Percentiles rank a stretch among this genome's conserved stretches.
Conservation (phyloP, 2,797 vertebrate genomes). For the Mormyrus hasselquistii region DNA sequence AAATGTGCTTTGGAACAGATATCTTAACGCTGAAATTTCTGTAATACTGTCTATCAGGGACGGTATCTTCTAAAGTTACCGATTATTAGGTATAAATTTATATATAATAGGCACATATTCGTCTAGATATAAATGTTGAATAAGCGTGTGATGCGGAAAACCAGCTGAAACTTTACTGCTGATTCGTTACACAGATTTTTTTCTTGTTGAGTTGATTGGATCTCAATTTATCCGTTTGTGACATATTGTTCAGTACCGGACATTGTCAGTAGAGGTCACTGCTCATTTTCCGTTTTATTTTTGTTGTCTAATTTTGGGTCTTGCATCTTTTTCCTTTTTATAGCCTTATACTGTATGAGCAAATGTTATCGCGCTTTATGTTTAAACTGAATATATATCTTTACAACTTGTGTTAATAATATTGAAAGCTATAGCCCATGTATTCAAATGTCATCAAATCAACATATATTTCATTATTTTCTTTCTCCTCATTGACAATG, state of each 20-base stretch:
- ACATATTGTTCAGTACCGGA: neutral
- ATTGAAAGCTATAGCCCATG: neutral
- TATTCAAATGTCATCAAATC: neutral
- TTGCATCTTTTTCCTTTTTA: neutral
- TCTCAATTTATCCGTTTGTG: neutral
- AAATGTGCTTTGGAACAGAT: neutral
- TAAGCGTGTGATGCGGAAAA: neutral
- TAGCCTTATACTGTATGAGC: neutral
- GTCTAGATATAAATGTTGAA: neutral
- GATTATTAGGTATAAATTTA: neutral
- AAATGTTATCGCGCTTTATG: neutral
- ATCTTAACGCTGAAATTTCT: neutral
- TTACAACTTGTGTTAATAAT: neutral
- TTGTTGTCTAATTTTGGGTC: neutral
- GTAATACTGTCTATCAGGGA: neutral
- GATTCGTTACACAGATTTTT: neutral
- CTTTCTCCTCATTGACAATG: neutral
- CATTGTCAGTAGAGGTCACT: neutral
- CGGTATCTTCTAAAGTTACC: neutral
- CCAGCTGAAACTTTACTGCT: neutral
- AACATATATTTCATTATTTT: neutral
- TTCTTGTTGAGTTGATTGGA: neutral
- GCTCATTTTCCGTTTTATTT: neutral
- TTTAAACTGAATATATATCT: neutral
- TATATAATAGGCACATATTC: neutral